Base-by-base conservation (phyloP, 2,113 vertebrate genomes). In the Pandion haliaetus region DNA sequence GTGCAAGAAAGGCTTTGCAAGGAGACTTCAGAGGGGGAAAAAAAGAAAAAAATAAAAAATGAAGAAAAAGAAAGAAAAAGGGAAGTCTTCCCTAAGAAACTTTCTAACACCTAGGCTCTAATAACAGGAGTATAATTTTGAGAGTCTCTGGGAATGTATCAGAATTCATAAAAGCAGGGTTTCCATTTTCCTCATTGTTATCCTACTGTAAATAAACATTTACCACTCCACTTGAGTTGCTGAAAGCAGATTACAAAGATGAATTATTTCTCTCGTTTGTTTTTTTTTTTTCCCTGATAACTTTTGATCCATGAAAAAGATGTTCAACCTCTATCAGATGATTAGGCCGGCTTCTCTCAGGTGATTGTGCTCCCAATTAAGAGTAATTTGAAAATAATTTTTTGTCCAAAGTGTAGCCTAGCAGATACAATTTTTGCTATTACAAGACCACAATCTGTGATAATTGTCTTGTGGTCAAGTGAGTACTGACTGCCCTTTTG, bases 401-500 rank as follows among this genome's bases (percentile, higher is more conserved):
- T 90, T 40, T 24, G 17, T 81, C 17, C 8, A 28, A 62, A 78
- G 4, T 21, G 4, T 42, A 66, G 28, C 12, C 8, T 70, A 89
- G n/a, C 17, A 86, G 40, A 31, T n/a, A 36, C 2, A 19, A 17
- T 59, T 86, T 86, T 88, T 83, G 7, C 8, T 72, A 47, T 57
- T 70, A 36, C 2, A 47, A 63, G 23, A 66, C 24, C n/a, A 69
- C 8, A 17, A n/a, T 20, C 40, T 80, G 8, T 65, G 23, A 72
- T 34, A 52, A 67, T 50, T 67, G 6, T 70, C 29, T 72, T 0
- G 0, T 38, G 24, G 25, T 59, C 38, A 71, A 59, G 18, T 40
- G 29, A 50, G 6, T 59, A 73, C 13, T 71, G 9, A 11, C 8
- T 67, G 9, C 47, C 6, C 21, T 54, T 77, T 65, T 61, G 31